A percentile compares a stretch with the other conserved stretches of the same genome.
These are phyloP conservation scores for Armadillidium nasatum DNA, from an alignment of 1,140 invertebrate species.

Conservation along the genomic window DNA sequence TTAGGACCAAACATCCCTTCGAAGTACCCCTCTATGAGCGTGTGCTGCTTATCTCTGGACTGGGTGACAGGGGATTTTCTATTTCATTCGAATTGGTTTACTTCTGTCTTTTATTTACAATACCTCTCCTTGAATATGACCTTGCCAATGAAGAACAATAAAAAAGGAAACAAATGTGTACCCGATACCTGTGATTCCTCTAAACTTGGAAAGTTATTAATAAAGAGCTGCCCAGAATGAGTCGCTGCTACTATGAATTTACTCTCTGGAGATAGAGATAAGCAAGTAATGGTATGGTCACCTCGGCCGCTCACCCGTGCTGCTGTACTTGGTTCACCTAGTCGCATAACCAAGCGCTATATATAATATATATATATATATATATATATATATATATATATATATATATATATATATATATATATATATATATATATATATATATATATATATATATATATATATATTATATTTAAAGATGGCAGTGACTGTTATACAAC, in stretches of 20 bases:
- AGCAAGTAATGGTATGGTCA: slow-evolving; percentile 35
- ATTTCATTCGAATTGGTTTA: too few species aligned
- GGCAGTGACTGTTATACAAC: neutral
- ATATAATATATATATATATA: neutral
- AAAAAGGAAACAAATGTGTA: too few species aligned
- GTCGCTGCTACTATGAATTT: slow-evolving; percentile 34
- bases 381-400: neutral
- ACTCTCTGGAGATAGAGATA: slow-evolving; percentile 33
- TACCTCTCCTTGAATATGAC: too few species aligned
- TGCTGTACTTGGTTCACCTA: slow-evolving; percentile 36
- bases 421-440: slow-evolving; percentile 19
- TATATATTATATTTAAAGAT: neutral
- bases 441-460: slow-evolving; percentile 14
- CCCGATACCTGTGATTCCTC: slow-evolving; percentile 35
- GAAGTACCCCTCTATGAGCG: too few species aligned
- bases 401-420: slow-evolving; percentile 12
- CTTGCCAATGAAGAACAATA: too few species aligned
- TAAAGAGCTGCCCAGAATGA: slow-evolving; percentile 40
- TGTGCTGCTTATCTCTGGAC: too few species aligned
- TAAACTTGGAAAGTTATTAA: slow-evolving; percentile 34
- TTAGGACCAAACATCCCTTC: too few species aligned
- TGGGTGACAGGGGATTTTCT: too few species aligned
- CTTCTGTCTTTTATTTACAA: too few species aligned
- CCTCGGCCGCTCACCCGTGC: slow-evolving; percentile 40
- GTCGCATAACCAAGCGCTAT: slow-evolving; percentile 35